Evolutionary conservation across 1,140 invertebrate species (phyloP), one percentile per base, ranked within the genome.

Genomic region (Brachionus asplanchnoidis): DNA sequence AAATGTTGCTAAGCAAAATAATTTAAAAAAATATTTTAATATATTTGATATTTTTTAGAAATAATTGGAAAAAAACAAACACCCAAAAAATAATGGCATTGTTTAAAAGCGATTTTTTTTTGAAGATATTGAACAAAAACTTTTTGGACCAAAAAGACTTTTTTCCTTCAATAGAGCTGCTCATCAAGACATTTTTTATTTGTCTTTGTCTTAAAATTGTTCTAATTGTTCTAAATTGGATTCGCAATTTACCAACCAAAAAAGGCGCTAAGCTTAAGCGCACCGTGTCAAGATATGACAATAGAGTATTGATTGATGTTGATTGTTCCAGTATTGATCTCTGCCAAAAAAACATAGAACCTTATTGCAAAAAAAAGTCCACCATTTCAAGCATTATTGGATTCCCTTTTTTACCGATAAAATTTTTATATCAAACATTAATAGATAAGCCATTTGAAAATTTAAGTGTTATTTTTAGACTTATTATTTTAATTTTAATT

Each of bases 301-400:
- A 73, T 42, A 17, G 9, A 20, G 36, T 73, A 40, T 42, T 73
- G 9, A 40, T 73, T 42, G 68, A 73, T 40, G 68, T 73, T 17
- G 68, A 73, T 20, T 73, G 68, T 42, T 73, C 68, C n/a, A 40
- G 12, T n/a, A 73, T 73, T 20, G 68, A 73, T 73, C n/a, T 73
- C 17, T 73, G 68, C 17, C 68, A 73, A 73, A 73, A 73, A 73
- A n/a, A 36, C 40, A 73, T 73, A 36, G 17, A 42, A 17, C 14
- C 28, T 17, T 42, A n/a, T 20, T 17, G 9, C 36, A 73, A 73
- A 73, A 40, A 73, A 73, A 42, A 42, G 1, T 40, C 28, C 42
- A 2, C 20, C 17, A 3, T 73, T 23, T 73, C 40, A 73, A 73
- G 36, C 6, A 68, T 68, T 14, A 32, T 68, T 17, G 11, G 26